Base-by-base conservation (phyloP, 1,140 invertebrate genomes). In the Teleogryllus occipitalis region DNA sequence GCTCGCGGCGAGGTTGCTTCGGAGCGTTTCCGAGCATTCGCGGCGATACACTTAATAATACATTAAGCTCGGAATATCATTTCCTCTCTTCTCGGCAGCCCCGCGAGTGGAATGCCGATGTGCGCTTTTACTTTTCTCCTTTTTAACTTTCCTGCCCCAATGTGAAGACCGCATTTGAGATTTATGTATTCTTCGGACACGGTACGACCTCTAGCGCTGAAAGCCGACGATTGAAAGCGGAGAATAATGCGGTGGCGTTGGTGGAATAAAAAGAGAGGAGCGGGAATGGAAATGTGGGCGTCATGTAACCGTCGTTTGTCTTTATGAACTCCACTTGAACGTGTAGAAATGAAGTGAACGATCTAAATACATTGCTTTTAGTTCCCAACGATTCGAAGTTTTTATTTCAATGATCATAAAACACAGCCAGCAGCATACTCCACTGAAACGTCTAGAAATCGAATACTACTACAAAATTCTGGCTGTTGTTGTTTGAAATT, bases 181-280 rank as follows among this genome's bases (percentile, higher is more conserved):
- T 65, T 65, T 65, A 65, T 65, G 54, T 65, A 65, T 65, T 65
- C 54, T 65, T 65, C 54, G 54, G 54, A 65, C 54, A 65, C 54
- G 54, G 54, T 65, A 65, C 54, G 54, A 65, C 10, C 54, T 65
- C 10, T 10, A 65, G 10, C 18, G 54, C 54, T 18, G 54, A 65
- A 65, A 65, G 54, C 10, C 54, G 10, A 14, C 54, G 54, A 65
- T 65, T 65, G 54, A 65, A 65, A 18, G 18, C 2, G 54, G 18
- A 65, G 18, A 18, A 18, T 14, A 65, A 14, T 14, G 18, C 7
- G 54, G 54, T 18, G 10, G 10, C 18, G 10, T 0, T 14, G 10
- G 10, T 18, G 54, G 54, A 18, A 14, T 65, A 18, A 65, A 65
- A 65, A 65, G 7, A 65, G 54, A 65, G 54, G 7, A 14, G 27